phyloP scores from a whole-genome alignment of 2,113 vertebrate species.

The Harpagus bidentatus region DNA sequence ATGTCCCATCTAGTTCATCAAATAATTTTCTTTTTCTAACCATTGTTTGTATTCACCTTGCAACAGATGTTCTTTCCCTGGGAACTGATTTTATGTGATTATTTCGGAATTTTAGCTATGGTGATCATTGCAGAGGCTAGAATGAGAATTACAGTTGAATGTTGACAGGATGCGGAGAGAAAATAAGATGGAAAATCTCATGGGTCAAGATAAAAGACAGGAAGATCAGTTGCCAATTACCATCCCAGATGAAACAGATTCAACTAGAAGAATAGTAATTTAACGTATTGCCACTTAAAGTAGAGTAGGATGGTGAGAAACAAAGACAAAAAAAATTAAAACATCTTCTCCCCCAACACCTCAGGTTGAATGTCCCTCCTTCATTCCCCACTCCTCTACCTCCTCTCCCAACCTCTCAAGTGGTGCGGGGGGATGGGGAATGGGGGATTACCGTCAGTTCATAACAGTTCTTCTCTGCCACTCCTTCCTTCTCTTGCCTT shows the following conservation, averaged over 20 bases:
- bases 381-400: neutral
- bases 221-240: neutral
- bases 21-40: neutral
- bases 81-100: neutral
- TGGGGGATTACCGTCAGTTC: rapidly evolving
- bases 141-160: neutral
- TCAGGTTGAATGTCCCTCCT: neutral
- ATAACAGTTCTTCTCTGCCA: neutral
- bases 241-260: neutral
- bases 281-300: neutral
- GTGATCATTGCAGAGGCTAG: neutral
- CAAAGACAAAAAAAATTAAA: neutral
- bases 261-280: neutral
- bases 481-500: neutral
- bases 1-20: neutral
- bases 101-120: neutral
- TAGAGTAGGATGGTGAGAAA: neutral
- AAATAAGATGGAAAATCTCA: neutral
- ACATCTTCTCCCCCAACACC: rapidly evolving
- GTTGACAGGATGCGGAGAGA: neutral
- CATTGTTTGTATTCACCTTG: neutral
- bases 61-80: neutral
- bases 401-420: neutral
- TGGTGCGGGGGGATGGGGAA: rapidly evolving
- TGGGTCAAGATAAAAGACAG: neutral